Evolutionary conservation across 1,140 invertebrate genomes (phyloP), one percentile per base, ranked within the genome.

Genomic region (Anastrepha obliqua): DNA sequence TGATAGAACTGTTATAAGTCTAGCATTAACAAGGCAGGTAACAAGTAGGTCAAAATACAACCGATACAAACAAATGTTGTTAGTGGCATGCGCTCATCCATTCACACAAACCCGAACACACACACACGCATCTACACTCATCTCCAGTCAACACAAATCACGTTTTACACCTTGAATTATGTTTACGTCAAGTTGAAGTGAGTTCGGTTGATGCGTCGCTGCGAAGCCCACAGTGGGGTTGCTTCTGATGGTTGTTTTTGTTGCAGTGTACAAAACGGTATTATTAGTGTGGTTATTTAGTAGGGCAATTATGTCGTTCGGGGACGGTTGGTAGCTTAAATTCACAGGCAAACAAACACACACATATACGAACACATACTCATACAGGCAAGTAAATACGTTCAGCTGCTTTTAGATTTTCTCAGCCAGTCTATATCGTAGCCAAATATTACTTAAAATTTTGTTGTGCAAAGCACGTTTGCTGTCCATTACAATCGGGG

Each of bases 221-320:
- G n/a, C n/a, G 51, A 1, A 51, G 74, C 8, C 0, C 74, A 81
- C 2, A 55, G 47, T 20, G 55, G 47, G 74, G 47, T 81, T 17
- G 42, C n/a, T 55, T 55, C 8, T 55, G 3, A 47, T 81, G n/a
- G 47, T 17, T 51, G 74, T 81, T 81, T 17, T 55, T 81, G 44
- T 55, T 58, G 74, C 9, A 29, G 47, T n/a, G 20, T 29, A 29
- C n/a, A 74, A 29, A 17, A 29, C 74, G n/a, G 17, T 81, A 13
- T 81, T 81, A 58, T 55, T 81, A 81, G 17, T 81, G 44, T 42
- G 74, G 74, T 81, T 81, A 81, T 81, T 81, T 81, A 81, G 47
- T 81, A 42, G 51, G 74, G 74, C 74, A 58, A 81, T 81, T 81
- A 81, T 81, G n/a, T 58, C 47, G 8, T 29, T 81, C 20, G 9